A percentile compares a stretch with the other conserved stretches of the same genome.
phyloP scores from a whole-genome alignment of 2,888 invertebrate genomes.

The Acrobasis suavella region DNA sequence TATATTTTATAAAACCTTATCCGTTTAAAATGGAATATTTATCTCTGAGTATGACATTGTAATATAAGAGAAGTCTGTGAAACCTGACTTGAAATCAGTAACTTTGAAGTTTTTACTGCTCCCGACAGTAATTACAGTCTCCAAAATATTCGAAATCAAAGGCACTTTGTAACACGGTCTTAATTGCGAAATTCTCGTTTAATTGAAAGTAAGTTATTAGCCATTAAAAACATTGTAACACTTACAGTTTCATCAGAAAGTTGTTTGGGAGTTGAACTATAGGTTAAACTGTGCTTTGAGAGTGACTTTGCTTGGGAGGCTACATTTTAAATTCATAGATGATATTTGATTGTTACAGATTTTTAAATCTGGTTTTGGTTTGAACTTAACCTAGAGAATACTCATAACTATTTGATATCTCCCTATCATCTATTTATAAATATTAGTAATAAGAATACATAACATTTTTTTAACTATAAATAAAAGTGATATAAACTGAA shows the following conservation, averaged over 20 bases:
- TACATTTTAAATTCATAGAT: neutral
- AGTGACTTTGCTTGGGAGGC: neutral
- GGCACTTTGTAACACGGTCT: conserved; percentile 15
- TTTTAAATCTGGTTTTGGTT: too few relatives aligned
- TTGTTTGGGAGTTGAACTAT: neutral
- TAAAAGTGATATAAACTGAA: too few relatives aligned
- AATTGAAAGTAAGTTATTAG: conserved; percentile 17
- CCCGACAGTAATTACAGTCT: conserved; percentile 6
- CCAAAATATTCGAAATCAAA: conserved; percentile 16
- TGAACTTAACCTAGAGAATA: too few relatives aligned
- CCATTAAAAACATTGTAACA: conserved; percentile 18
- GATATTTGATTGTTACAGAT: too few relatives aligned
- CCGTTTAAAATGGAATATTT: neutral
- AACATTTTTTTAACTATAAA: too few relatives aligned
- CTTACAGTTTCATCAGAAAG: neutral
- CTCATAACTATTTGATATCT: too few relatives aligned
- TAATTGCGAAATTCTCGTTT: conserved; percentile 18
- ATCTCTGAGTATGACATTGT: neutral
- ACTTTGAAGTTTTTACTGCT: conserved; percentile 16
- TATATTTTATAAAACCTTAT: neutral
- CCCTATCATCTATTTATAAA: too few relatives aligned
- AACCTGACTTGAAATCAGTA: conserved; percentile 5
- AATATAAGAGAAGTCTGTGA: neutral
- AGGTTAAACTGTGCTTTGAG: neutral
- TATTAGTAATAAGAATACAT: too few relatives aligned